Conservation (phyloP, 2,113 vertebrate species). For the Shinisaurus crocodilurus region DNA sequence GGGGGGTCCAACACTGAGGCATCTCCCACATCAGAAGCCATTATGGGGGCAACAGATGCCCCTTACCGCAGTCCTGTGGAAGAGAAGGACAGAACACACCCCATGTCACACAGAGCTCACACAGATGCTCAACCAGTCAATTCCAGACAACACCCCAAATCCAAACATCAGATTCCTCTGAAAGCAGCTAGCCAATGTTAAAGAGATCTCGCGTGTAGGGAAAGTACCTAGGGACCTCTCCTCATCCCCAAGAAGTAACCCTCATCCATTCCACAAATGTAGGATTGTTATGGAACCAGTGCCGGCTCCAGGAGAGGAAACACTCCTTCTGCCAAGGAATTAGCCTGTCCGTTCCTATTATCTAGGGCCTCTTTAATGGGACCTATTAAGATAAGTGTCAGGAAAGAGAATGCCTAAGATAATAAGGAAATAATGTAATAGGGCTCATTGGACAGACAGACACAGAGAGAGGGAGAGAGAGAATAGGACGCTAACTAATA, state of each 20-base stretch:
- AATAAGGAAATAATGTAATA: not conserved
- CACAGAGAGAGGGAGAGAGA: not conserved
- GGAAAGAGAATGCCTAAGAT: not conserved
- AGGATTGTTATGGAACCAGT: not conserved
- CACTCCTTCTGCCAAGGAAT: not conserved
- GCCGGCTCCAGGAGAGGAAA: not conserved
- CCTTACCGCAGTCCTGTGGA: not conserved
- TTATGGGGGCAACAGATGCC: not conserved
- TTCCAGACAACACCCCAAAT: not conserved
- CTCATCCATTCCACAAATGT: not conserved
- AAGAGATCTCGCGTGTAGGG: not conserved
- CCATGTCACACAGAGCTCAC: not conserved
- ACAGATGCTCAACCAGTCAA: not conserved
- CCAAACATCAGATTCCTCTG: not conserved
- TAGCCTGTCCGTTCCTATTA: not conserved
- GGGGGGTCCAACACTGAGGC: not conserved
- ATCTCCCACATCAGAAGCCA: conserved; percentile 24
- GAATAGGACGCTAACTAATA: not conserved
- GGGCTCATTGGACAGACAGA: not conserved
- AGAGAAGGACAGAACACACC: not conserved
- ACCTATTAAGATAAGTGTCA: not conserved
- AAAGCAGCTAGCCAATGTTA: not conserved
- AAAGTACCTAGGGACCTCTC: not conserved
- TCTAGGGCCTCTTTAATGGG: not conserved
- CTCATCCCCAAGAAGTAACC: not conserved